Base-by-base conservation (phyloP, 2,797 vertebrate genomes). In the Fundulus diaphanus region DNA sequence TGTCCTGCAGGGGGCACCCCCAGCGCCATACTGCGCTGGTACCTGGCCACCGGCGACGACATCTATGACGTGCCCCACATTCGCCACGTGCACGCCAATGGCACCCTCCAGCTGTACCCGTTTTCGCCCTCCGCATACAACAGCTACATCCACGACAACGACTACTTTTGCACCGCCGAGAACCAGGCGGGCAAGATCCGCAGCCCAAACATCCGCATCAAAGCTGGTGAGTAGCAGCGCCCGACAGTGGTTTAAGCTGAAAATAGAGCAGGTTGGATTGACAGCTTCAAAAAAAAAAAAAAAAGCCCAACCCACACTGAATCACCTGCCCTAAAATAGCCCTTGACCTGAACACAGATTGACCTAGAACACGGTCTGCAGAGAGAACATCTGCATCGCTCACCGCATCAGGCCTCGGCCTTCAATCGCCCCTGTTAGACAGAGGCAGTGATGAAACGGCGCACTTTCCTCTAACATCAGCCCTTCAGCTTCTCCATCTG, bases 31-130 rank as follows among this genome's bases (percentile, higher is more conserved):
- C 96, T 99, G 74, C 97, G 97, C 94, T 99, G 98, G 98, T 99
- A 99, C 95, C 96, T 99, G 92, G 98, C 97, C 91, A 98, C 98
- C 0, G 98, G 98, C 73, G 98, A 99, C 85, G 98, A 99, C 96
- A 99, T 99, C 95, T 99, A 99, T 48, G 98, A 99, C 90, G 98
- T 99, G 95, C 98, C 98, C 49, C 97, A 99, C 95, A 99, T 99
- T 93, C 96, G 98, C 89, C 98, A 99, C 24, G 98, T 99, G 90
- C 97, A 99, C 78, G 96, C 97, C 95, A 99, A 99, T 51, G 98
- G 98, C 94, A 99, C 97, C 27, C 96, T 99, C 82, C 98, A 99
- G 92, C 97, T 99, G 90, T 98, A 98, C 94, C 96, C 98, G 83
- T 99, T 99, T 95, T 97, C 97, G 88, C 97, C 98, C 87, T 99